Conservation (phyloP, 2,797 vertebrate genomes). For the Pelodytes ibericus region DNA sequence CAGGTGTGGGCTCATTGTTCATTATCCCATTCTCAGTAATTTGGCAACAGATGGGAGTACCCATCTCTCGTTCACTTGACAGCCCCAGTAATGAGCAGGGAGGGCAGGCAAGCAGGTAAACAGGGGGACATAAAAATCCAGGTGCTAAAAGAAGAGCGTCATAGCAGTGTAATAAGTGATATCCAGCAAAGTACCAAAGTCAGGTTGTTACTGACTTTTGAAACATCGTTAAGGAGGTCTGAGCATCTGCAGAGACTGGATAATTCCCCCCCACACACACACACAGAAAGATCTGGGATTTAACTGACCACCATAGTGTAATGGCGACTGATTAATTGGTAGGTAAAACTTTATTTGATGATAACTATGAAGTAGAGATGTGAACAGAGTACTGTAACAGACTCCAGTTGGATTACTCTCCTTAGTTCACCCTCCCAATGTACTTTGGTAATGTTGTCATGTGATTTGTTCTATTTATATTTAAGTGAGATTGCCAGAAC, state of each 20-base stretch:
- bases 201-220: too few species aligned
- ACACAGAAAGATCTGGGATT: too few species aligned
- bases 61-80: constrained; percentile 21
- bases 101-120: constrained; percentile 30
- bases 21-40: constrained; percentile 44
- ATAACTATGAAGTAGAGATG: too few species aligned
- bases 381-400: too few species aligned
- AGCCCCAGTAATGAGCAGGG: constrained; percentile 49
- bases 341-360: too few species aligned
- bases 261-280: too few species aligned
- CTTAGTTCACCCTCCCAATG: neutral
- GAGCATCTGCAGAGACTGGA: too few species aligned
- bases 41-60: constrained; percentile 38
- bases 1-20: constrained; percentile 47
- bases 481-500: neutral
- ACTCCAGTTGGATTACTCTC: too few species aligned
- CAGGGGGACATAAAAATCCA: constrained; percentile 10
- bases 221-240: too few species aligned
- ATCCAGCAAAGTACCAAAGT: too few species aligned
- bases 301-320: too few species aligned
- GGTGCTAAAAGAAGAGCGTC: neutral
- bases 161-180: constrained; percentile 4
- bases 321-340: too few species aligned
- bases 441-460: constrained; percentile 19
- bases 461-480: constrained; percentile 46